These are phyloP conservation scores for Ryuthela nishihirai DNA, from an alignment of 2,888 invertebrate genomes.

Conservation along the genomic window DNA sequence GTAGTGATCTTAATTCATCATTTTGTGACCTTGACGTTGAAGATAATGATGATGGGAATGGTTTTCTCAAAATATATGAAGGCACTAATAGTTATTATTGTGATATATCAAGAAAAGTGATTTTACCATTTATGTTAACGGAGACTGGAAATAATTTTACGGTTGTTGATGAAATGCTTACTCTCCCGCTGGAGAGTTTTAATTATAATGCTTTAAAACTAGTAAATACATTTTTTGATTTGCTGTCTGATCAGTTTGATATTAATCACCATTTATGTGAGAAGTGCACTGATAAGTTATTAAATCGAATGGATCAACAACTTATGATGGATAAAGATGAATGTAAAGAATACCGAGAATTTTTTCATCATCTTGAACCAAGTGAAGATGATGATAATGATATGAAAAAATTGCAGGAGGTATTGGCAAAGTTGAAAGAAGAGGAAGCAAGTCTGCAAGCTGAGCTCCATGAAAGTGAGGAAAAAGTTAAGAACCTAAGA, in stretches of 20 bases:
- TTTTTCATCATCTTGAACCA: constrained; percentile 42
- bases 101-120: constrained; percentile 24
- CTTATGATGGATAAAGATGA: constrained; percentile 56
- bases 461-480: constrained; percentile 71
- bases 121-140: constrained; percentile 36
- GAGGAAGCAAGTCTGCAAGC: constrained; percentile 62
- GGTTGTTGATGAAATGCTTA: constrained; percentile 68
- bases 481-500: constrained; percentile 66
- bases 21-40: constrained; percentile 69
- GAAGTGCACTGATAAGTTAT: constrained; percentile 86
- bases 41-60: constrained; percentile 3
- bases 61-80: constrained; percentile 13
- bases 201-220: constrained; percentile 54
- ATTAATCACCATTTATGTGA: constrained; percentile 95
- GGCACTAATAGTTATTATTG: constrained; percentile 1
- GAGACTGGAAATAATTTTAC: constrained; percentile 66
- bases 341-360: constrained; percentile 53
- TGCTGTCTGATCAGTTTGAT: constrained; percentile 85
- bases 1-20: no score
- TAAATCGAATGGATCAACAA: constrained; percentile 85
- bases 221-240: constrained; percentile 81
- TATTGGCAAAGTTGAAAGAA: constrained; percentile 60
- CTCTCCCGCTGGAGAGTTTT: constrained; percentile 5
- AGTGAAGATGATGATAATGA: constrained; percentile 62
- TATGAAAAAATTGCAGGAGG: constrained; percentile 70